Conservation (phyloP, 1,140 invertebrate species). For the Cydia splendana region DNA sequence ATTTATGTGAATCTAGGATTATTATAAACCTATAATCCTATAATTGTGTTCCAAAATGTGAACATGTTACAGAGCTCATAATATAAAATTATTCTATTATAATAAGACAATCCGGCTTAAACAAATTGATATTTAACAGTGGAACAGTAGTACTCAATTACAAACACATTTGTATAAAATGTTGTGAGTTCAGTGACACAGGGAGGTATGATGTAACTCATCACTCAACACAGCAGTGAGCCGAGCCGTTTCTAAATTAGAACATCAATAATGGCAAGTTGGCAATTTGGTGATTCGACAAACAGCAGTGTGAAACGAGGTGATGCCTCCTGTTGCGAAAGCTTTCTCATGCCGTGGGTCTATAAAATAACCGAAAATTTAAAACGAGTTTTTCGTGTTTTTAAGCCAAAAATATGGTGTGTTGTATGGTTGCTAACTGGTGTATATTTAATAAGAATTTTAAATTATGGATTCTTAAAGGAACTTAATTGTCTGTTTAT, state of each 20-base stretch:
- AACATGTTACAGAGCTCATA: constrained; percentile 9
- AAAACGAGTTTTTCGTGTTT: constrained; percentile 19
- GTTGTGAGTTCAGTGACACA: constrained; percentile 17
- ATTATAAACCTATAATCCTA: constrained; percentile 31
- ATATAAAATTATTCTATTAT: constrained; percentile 19
- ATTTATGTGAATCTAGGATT: constrained; percentile 32
- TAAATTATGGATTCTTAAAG: not conserved
- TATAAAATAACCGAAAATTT: constrained; percentile 15
- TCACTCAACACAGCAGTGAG: not conserved
- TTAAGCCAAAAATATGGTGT: not conserved
- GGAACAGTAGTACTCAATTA: not conserved
- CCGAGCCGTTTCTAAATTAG: constrained; percentile 16
- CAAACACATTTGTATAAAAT: constrained; percentile 4
- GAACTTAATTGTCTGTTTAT: not conserved
- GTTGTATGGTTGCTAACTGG: not conserved
- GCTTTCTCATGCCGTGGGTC: not conserved
- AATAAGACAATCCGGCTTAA: constrained; percentile 20
- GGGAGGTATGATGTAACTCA: constrained; percentile 7
- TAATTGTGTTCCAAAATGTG: constrained; percentile 21
- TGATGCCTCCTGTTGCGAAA: constrained; percentile 16
- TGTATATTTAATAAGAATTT: constrained; percentile 7
- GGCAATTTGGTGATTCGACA: not conserved
- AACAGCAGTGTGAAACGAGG: not conserved
- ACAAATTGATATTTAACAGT: constrained; percentile 11
- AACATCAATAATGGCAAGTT: not conserved